Evolutionary conservation across 2,797 vertebrate species (phyloP), one percentile per base, ranked within the genome.

Genomic region (Chaenodraco wilsoni): DNA sequence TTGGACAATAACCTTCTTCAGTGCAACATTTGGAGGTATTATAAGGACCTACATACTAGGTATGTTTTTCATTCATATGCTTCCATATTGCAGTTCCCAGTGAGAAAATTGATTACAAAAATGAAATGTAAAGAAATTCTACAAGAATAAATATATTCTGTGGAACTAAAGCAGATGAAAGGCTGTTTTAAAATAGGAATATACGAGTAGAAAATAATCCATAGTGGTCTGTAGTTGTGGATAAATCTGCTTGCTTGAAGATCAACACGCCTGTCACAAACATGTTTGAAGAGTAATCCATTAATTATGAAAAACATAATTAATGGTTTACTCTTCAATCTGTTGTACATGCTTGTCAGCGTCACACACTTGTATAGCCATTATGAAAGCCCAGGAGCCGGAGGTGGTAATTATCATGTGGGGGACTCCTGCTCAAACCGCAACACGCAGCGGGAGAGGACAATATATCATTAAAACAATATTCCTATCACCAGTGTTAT

Each of bases 1-100:
- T 63, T 48, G 64, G 71, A 84, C 87, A 85, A 89, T 91, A 92
- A 91, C 77, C 31, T 51, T 74, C 82, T 54, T 84, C 78, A 82
- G 72, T 81, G 86, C 70, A 66, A 55, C 63, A 80, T 60, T 73
- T 43, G 63, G 19, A 63, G 74, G 48, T 40, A 33, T 37, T 9
- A 14, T 9, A 14, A 14, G 4, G 63, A 73, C 19, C 69, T 45
- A 49, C 61, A 61, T 27, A 58, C 4, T 10, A 10, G n/a, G 44
- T 48, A 50, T 43, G 21, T 9, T 23, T 74, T 62, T 12, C 14
- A 0, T n/a, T 10, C 1, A 37, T 56, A 13, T 49, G 6, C 33
- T 13, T 55, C 4, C 11, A 40, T 16, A 49, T 17, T 49, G 17
- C 50, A 75, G 45, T 65, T 59, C 37, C 27, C 2, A 2, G 40